Conservation (phyloP, 1,140 invertebrate genomes). For the Calliphora vicina region DNA sequence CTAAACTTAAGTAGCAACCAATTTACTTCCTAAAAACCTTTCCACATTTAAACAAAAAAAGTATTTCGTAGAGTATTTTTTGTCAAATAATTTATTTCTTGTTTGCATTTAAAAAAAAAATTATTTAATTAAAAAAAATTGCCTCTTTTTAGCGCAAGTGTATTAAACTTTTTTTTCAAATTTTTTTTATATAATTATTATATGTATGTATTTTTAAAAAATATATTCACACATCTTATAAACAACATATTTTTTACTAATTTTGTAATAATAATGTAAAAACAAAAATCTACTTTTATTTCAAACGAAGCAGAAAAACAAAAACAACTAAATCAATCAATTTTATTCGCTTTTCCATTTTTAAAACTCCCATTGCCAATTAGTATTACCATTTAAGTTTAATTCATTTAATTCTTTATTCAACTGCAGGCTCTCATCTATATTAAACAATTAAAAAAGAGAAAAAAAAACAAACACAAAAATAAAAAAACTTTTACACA, state of each 20-base stretch:
- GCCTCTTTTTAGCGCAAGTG: background rate
- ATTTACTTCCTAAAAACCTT: background rate
- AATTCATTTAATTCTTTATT: conserved; percentile 22
- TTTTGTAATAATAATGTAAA: background rate
- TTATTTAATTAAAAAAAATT: background rate
- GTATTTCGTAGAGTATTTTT: background rate
- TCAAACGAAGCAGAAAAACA: background rate
- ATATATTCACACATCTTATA: background rate
- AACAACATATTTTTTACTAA: background rate
- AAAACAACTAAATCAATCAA: background rate
- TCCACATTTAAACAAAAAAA: no score
- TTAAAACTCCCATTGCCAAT: conserved; percentile 22
- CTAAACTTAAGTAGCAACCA: background rate
- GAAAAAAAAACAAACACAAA: conserved; percentile 24
- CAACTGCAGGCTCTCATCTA: conserved; percentile 21
- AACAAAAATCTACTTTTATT: background rate
- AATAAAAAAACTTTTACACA: no score
- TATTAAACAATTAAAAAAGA: conserved; percentile 1
- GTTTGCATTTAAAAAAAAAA: background rate
- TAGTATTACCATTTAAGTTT: conserved; percentile 21
- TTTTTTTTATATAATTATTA: background rate
- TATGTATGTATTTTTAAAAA: background rate
- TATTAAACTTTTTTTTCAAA: background rate
- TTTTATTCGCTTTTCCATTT: background rate
- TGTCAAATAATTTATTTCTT: background rate